Conservation (phyloP, 1,140 invertebrate species). For the Tetramorium simillimum region DNA sequence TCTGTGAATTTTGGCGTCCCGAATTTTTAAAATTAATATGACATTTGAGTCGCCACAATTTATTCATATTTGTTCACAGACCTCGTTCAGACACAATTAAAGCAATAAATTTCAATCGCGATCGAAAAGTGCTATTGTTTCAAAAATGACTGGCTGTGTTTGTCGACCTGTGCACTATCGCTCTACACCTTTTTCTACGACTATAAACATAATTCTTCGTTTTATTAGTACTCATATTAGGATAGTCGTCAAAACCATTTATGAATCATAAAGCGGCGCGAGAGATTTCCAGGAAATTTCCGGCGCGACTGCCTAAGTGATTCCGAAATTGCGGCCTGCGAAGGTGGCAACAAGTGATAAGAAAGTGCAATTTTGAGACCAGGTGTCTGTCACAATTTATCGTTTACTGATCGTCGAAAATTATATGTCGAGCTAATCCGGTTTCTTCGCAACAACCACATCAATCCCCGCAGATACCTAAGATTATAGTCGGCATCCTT, state of each 20-base stretch:
- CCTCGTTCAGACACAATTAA: neutral
- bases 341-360: conserved; percentile 46
- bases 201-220: neutral
- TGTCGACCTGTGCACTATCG: neutral
- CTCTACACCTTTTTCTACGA: neutral
- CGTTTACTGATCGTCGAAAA: conserved; percentile 66
- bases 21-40: too few relatives aligned
- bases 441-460: conserved; percentile 57
- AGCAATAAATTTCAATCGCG: conserved; percentile 17
- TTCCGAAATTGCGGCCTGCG: conserved; percentile 44
- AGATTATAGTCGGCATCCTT: conserved; percentile 56
- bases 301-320: conserved; percentile 46
- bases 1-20: too few relatives aligned
- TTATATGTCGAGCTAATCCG: conserved; percentile 69
- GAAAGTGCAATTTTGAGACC: conserved; percentile 55
- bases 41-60: too few relatives aligned
- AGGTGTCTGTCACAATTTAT: conserved; percentile 70
- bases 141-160: neutral
- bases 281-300: conserved; percentile 37
- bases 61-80: too few relatives aligned
- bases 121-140: neutral
- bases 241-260: neutral
- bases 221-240: neutral
- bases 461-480: conserved; percentile 52
- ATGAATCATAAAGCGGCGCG: conserved; percentile 22